Evolutionary conservation across 2,888 invertebrate species (phyloP).

Genomic region (Drosophila mimica): DNA sequence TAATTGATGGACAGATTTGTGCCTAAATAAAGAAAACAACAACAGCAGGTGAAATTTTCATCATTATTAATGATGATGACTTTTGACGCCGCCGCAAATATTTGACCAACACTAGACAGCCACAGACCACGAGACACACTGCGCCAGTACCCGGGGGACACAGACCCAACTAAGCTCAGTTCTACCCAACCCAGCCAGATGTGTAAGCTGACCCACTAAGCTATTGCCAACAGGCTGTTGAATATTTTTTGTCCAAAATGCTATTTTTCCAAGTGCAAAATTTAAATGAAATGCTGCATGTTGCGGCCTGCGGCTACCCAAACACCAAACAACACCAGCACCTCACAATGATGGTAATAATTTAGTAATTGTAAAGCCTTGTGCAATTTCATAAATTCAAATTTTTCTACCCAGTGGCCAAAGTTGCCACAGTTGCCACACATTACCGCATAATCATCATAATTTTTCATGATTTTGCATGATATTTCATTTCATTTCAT

Average conservation of each 20-base stretch:
- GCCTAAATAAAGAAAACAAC: conserved; percentile 70
- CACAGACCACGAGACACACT: conserved; percentile 32
- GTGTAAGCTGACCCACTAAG: conserved; percentile 73
- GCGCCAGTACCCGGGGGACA: conserved; percentile 31
- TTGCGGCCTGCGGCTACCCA: conserved; percentile 60
- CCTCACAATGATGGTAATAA: conserved; percentile 63
- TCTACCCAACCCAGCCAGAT: conserved; percentile 34
- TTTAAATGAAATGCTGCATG: conserved; percentile 57
- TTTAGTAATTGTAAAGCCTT: conserved; percentile 65
- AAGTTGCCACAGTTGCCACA: conserved; percentile 75
- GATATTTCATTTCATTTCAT: conserved; percentile 31
- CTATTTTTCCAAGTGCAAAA: conserved; percentile 32
- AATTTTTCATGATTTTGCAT: conserved; percentile 65
- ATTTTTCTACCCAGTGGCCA: conserved; percentile 57
- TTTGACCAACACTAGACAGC: conserved; percentile 67
- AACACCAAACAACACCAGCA: conserved; percentile 1
- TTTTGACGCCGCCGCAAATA: conserved; percentile 73
- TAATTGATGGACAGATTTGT: conserved; percentile 67
- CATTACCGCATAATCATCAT: conserved; percentile 79
- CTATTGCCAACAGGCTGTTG: conserved; percentile 19
- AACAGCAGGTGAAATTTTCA: conserved; percentile 75
- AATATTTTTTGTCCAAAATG: conserved; percentile 47
- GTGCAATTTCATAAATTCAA: conserved; percentile 72
- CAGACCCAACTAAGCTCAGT: conserved; percentile 10
- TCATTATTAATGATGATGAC: conserved; percentile 80